Base-by-base conservation (phyloP, 2,113 vertebrate species). In the Brachyhypopomus occidentalis region DNA sequence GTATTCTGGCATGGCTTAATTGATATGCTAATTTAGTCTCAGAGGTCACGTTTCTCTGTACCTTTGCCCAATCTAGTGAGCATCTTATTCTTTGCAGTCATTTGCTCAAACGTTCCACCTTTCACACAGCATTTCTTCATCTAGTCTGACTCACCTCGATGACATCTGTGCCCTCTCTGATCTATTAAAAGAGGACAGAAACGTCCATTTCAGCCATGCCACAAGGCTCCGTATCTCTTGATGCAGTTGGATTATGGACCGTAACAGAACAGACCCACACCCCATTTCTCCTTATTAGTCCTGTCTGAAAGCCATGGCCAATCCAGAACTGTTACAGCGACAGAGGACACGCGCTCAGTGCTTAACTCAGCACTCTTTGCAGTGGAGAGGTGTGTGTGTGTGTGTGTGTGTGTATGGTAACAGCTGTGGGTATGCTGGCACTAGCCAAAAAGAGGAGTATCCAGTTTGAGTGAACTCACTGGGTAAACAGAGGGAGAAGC, bases 121-220 rank as follows among this genome's bases (percentile, higher is more conserved):
- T 20, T 67, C 27, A 79, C 38, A 80, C 48, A 25, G 25, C 79
- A 62, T 77, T 70, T 79, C 85, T 77, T 58, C 79, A 82, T 86
- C 82, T 55, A 69, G 52, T 64, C 60, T 87, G 85, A 84, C 79
- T 84, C 85, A 86, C 84, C 59, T 69, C 36, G n/a, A 69, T 34
- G 25, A 78, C 77, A 19, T 70, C 74, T 58, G 30, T 45, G 77
- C 59, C 62, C 81, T 72, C 56, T 30, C 62, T 70, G 73, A 80
- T 62, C 69, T 27, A 77, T 73, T 84, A 79, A 55, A 77, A 80
- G 59, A 70, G 52, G 38, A 79, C 76, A 80, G 74, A 84, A 79
- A 78, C 71, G 77, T 77, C 36, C 66, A 83, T 56, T 76, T 83
- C 59, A 36, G 70, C 78, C 78, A 81, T 11, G 62, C 38, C 70